Evolutionary conservation across 2,113 vertebrate species (phyloP).

Genomic region (Grantiella picta): DNA sequence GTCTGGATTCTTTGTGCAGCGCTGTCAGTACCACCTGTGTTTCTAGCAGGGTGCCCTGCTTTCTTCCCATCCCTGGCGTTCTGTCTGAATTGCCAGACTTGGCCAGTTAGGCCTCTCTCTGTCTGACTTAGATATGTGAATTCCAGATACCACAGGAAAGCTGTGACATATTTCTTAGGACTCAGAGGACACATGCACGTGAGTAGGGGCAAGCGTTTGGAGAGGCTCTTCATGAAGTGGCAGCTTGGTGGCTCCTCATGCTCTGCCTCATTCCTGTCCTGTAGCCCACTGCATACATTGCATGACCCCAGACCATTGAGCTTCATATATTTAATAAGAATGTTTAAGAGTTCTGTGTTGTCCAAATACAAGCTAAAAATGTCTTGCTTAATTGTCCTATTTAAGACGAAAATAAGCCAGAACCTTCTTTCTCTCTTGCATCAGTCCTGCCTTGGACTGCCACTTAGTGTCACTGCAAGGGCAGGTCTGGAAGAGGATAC

Average conservation of each 20-base stretch:
- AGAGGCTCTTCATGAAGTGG: neutral
- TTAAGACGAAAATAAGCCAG: neutral
- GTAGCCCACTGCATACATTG: neutral
- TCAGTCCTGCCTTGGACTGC: neutral
- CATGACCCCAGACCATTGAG: neutral
- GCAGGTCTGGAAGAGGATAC: neutral
- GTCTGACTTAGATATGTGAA: neutral
- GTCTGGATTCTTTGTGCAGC: neutral
- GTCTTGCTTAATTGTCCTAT: neutral
- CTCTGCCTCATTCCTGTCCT: rapidly evolving
- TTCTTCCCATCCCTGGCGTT: neutral
- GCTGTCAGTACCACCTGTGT: neutral
- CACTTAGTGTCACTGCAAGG: neutral
- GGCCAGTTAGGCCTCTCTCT: neutral
- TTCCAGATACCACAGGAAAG: neutral
- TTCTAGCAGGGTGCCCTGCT: rapidly evolving
- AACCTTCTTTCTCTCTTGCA: neutral
- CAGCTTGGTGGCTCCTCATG: rapidly evolving
- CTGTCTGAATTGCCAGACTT: neutral
- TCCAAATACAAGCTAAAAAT: neutral
- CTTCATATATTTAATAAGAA: neutral
- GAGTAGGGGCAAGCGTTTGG: neutral
- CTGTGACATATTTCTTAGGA: neutral
- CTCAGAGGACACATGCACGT: rapidly evolving
- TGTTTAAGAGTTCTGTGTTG: neutral